These are phyloP conservation scores for Mystacornis crossleyi DNA, from an alignment of 2,113 vertebrate genomes.

Conservation along the genomic window DNA sequence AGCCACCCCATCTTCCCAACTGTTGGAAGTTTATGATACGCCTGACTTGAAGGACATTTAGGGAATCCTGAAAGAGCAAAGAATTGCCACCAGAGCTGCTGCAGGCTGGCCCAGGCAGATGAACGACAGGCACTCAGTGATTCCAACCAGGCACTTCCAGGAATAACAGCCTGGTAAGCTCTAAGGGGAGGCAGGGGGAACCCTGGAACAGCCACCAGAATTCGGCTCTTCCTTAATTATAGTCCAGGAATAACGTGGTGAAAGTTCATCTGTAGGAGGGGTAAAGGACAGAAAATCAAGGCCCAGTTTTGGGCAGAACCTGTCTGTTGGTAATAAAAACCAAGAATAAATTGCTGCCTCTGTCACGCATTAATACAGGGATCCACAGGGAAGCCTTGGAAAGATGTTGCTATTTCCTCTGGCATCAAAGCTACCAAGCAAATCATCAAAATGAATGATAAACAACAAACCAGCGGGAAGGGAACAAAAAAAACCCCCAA, in stretches of 20 bases:
- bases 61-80: background rate
- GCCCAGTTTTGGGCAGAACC: background rate
- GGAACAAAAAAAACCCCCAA: background rate
- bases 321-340: background rate
- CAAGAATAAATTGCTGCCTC: background rate
- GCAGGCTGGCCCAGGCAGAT: background rate
- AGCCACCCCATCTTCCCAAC: background rate
- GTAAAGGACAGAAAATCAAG: background rate
- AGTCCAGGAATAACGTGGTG: rapidly evolving
- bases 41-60: background rate
- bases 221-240: background rate
- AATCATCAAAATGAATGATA: background rate
- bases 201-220: background rate
- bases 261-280: background rate
- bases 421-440: background rate
- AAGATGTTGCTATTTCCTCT: background rate
- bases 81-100: background rate
- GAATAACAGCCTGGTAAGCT: background rate
- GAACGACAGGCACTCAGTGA: background rate
- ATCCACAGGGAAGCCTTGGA: background rate
- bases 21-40: background rate
- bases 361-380: background rate
- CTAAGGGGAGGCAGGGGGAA: background rate
- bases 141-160: background rate
- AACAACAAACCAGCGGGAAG: background rate